Evolutionary conservation across 2,797 vertebrate species (phyloP), one percentile per base, ranked within the genome.

Genomic region (Enteromius afrohamiltoni): DNA sequence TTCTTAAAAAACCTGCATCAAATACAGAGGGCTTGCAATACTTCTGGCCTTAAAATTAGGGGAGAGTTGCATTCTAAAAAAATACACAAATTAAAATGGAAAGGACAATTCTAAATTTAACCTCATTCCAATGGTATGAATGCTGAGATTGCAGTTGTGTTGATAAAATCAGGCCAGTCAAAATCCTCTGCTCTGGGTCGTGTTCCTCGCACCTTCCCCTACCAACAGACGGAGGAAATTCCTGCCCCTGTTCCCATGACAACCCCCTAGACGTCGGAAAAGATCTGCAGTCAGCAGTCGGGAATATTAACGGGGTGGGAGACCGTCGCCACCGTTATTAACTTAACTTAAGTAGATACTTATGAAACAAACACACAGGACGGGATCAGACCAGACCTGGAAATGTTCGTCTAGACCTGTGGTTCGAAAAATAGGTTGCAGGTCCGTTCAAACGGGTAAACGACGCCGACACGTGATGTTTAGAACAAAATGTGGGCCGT

Each of bases 251-350:
- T 87, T 86, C 88, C 86, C 88, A 87, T 86, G 82, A 84, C 82
- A 75, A 85, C 87, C 87, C 62, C 74, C 71, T 80, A 74, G 62
- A 85, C 23, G 70, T 69, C 58, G 45, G 82, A 29, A 42, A 55
- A 31, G 77, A 73, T 68, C 81, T 77, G 84, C 79, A 37, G 69
- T 69, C 67, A 45, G 86, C 70, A 23, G 42, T 67, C n/a, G 29
- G 83, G 79, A 87, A 79, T 70, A 85, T 80, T 79, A 88, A 69
- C 86, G 21, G 80, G 23, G 62, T 64, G 58, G 88, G 87, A 89
- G 86, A 51, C 86, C 76, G 88, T 85, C 82, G 82, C 87, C 87
- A 67, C 47, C 0, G 34, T 85, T 86, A 86, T 87, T 86, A 89
- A 85, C 49, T 26, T n/a, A 83, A 85, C 78, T 78, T 65, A 81